Conservation (phyloP, 2,113 vertebrate genomes). For the Peromyscus leucopus region DNA sequence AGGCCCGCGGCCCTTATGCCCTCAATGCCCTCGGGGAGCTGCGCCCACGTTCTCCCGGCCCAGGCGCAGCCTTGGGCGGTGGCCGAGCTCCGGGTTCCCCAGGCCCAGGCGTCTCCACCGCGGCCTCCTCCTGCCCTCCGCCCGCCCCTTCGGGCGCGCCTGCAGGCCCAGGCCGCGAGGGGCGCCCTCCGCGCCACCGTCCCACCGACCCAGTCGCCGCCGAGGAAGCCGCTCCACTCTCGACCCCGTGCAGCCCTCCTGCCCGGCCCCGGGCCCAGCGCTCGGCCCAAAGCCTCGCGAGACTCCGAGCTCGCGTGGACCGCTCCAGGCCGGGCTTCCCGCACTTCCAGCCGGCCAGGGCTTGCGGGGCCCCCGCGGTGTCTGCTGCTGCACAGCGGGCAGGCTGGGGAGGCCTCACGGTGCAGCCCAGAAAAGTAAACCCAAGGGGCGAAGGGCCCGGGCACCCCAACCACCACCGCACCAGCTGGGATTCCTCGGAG, state of each 20-base stretch:
- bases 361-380: rapidly evolving
- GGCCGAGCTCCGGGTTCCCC: background rate
- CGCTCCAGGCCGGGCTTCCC: rapidly evolving
- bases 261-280: background rate
- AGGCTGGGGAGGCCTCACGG: background rate
- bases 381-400: background rate
- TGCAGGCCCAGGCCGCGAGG: background rate
- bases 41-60: background rate
- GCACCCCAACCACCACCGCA: rapidly evolving
- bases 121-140: background rate
- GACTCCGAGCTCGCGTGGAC: background rate
- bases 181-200: background rate
- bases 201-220: background rate
- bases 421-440: background rate
- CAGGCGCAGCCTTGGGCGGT: background rate
- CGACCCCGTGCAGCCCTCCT: rapidly evolving
- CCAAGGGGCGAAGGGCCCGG: background rate
- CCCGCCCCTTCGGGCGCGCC: background rate
- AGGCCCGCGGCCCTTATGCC: background rate
- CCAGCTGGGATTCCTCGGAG: background rate
- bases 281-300: background rate
- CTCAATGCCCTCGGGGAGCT: background rate
- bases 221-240: rapidly evolving
- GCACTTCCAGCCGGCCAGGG: background rate
- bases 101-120: background rate